A percentile compares a stretch with the other conserved stretches of the same genome.
Evolutionary conservation across 1,140 invertebrate species (phyloP).

Genomic region (Macrobrachium rosenbergii): DNA sequence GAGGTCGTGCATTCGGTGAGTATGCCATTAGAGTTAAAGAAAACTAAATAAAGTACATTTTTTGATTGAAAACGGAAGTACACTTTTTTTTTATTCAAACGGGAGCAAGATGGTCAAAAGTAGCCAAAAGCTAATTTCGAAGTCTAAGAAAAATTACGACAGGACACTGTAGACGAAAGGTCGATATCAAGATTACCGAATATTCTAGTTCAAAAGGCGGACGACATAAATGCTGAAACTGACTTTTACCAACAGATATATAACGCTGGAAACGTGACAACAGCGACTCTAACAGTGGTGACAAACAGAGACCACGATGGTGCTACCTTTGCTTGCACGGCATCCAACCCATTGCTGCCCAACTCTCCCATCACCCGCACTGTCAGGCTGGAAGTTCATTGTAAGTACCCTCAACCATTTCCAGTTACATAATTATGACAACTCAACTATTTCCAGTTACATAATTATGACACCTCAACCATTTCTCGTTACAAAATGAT

Average conservation of each 20-base stretch:
- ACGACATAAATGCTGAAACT: background rate
- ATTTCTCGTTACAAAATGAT: conserved; percentile 44
- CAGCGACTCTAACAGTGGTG: conserved; percentile 25
- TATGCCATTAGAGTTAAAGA: background rate
- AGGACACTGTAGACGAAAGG: too few species aligned
- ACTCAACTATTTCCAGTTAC: too few species aligned
- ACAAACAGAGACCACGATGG: conserved; percentile 21
- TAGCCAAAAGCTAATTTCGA: too few species aligned
- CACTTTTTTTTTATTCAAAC: too few species aligned
- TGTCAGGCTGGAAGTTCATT: conserved; percentile 35
- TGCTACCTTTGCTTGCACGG: conserved; percentile 33
- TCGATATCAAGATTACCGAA: too few species aligned
- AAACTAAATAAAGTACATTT: background rate
- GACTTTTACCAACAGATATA: background rate
- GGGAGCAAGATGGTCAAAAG: too few species aligned
- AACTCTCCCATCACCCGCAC: conserved; percentile 5
- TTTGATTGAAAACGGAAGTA: background rate
- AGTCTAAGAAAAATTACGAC: too few species aligned
- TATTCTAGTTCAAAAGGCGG: too few species aligned
- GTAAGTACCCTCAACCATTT: conserved; percentile 15
- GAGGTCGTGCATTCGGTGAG: conserved; percentile 3
- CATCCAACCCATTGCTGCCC: conserved; percentile 28
- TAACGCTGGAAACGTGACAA: conserved; percentile 36
- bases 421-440: too few species aligned
- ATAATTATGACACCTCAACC: too few species aligned